These are phyloP conservation scores for Cloeon dipterum DNA, from an alignment of 2,888 invertebrate species.

Conservation along the genomic window DNA sequence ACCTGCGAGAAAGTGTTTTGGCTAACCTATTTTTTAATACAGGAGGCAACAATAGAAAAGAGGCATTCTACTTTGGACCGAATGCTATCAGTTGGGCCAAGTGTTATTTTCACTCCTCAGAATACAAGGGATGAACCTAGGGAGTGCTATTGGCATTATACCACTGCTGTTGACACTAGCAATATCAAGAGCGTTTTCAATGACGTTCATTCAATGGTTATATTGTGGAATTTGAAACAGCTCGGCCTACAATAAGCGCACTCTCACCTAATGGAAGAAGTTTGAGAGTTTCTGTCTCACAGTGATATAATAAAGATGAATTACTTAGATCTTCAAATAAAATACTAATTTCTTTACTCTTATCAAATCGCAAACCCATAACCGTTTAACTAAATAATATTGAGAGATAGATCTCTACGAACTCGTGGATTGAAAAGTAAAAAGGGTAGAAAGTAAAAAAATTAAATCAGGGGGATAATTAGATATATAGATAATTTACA, in stretches of 20 bases:
- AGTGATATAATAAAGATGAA: no score
- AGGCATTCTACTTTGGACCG: conserved; percentile 18
- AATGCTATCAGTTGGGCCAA: conserved; percentile 18
- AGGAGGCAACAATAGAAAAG: conserved; percentile 16
- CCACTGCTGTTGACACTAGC: conserved; percentile 49
- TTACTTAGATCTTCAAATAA: no score
- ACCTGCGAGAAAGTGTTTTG: not conserved
- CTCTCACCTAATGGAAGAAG: no score
- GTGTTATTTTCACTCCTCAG: conserved; percentile 19
- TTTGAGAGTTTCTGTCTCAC: no score
- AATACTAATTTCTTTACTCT: no score
- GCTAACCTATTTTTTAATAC: not conserved
- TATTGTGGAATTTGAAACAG: conserved; percentile 12
- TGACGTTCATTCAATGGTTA: conserved; percentile 45
- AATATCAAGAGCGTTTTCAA: conserved; percentile 47
- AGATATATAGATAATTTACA: no score
- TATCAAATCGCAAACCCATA: no score
- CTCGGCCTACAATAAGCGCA: conserved; percentile 1
- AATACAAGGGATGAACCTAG: conserved; percentile 18
- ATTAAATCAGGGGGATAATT: no score
- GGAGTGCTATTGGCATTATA: conserved; percentile 48
- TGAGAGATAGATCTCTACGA: no score
- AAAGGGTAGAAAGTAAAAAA: no score
- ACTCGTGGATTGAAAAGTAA: no score
- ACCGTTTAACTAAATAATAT: no score